Conservation (phyloP, 1,140 invertebrate genomes). For the Drosophila miranda region DNA sequence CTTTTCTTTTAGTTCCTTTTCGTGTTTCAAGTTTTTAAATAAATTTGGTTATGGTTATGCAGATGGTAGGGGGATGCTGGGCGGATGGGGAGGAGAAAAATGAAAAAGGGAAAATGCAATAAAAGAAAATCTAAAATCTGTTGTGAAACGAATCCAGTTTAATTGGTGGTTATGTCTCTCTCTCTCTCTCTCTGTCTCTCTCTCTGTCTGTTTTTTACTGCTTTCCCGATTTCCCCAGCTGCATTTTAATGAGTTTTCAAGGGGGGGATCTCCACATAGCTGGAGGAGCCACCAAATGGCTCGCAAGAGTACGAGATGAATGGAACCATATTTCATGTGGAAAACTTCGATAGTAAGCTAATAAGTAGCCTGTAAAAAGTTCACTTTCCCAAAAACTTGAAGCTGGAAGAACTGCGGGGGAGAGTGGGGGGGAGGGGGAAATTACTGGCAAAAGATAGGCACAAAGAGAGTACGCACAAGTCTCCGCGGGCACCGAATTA, state of each 20-base stretch:
- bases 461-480: slow-evolving; percentile 30
- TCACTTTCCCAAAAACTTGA: neutral
- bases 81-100: neutral
- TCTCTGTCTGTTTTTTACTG: neutral
- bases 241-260: slow-evolving; percentile 39
- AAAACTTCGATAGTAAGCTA: slow-evolving; percentile 9
- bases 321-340: neutral
- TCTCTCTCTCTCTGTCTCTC: neutral
- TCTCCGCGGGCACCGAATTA: slow-evolving; percentile 69
- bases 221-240: neutral
- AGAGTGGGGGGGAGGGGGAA: too few relatives aligned
- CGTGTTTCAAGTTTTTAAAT: slow-evolving; percentile 61
- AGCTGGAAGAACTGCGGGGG: neutral
- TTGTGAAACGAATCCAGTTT: slow-evolving; percentile 48
- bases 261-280: neutral
- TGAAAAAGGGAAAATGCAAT: slow-evolving; percentile 17
- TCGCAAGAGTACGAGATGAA: too few relatives aligned
- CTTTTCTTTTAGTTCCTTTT: neutral
- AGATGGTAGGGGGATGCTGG: neutral
- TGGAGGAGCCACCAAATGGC: neutral
- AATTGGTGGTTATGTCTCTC: slow-evolving; percentile 52
- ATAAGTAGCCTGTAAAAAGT: neutral
- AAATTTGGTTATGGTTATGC: slow-evolving; percentile 63
- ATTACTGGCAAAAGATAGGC: too few relatives aligned
- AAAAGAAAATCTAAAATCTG: slow-evolving; percentile 31